phyloP scores from a whole-genome alignment of 2,888 invertebrate species.

The Polylopha cassiicola region DNA sequence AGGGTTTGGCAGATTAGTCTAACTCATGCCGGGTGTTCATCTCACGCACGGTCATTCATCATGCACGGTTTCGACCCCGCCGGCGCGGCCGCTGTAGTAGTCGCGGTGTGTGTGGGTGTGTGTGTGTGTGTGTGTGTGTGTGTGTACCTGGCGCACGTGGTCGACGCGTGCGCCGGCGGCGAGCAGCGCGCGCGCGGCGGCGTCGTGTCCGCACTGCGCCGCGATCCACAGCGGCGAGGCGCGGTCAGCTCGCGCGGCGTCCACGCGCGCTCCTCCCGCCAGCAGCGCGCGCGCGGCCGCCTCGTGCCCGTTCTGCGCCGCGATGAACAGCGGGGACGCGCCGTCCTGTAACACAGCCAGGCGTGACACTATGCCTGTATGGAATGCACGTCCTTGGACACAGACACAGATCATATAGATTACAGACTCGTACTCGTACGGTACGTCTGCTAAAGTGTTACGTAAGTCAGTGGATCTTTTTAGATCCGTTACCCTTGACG shows the following conservation, averaged over 20 bases:
- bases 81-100: conserved; percentile 83
- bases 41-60: too few relatives aligned
- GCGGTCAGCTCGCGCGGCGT: conserved; percentile 87
- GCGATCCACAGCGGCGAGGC: conserved; percentile 96
- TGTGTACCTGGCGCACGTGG: conserved; percentile 89
- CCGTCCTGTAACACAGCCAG: conserved; percentile 81
- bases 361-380: background rate
- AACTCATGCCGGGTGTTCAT: too few relatives aligned
- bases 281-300: conserved; percentile 85
- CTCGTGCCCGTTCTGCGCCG: conserved; percentile 95
- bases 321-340: conserved; percentile 93
- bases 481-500: too few relatives aligned
- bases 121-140: conserved; percentile 90
- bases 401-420: too few relatives aligned
- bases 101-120: conserved; percentile 87
- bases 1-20: too few relatives aligned
- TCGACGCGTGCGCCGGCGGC: conserved; percentile 88
- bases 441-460: too few relatives aligned
- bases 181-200: conserved; percentile 85
- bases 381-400: too few relatives aligned
- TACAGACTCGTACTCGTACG: too few relatives aligned
- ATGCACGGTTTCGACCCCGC: conserved; percentile 81
- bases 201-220: conserved; percentile 95
- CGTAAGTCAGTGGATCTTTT: too few relatives aligned
- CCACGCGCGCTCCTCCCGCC: conserved; percentile 83